These are phyloP conservation scores for Puma concolor DNA, from an alignment of 2,113 vertebrate genomes.

Conservation along the genomic window DNA sequence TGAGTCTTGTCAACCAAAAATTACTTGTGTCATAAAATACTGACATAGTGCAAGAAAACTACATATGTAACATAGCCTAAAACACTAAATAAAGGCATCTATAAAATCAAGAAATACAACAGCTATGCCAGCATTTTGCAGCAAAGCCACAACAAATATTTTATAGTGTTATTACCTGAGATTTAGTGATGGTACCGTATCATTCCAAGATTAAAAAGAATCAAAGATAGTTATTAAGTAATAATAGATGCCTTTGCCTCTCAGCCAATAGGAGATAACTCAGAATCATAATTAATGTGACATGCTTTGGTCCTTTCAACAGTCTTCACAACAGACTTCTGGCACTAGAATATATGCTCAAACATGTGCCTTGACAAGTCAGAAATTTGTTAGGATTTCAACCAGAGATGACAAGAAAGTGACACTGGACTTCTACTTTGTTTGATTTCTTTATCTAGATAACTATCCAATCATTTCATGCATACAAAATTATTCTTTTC, in stretches of 20 bases:
- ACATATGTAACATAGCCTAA: background rate
- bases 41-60: background rate
- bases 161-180: background rate
- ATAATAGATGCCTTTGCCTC: background rate
- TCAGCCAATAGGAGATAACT: background rate
- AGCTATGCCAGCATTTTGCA: background rate
- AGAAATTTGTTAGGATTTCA: background rate
- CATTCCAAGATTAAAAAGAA: background rate
- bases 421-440: background rate
- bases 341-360: too few relatives aligned
- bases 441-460: conserved; percentile 8
- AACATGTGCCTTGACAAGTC: background rate
- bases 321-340: background rate
- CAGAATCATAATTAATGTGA: background rate
- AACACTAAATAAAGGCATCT: background rate
- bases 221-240: background rate
- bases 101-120: conserved; percentile 14
- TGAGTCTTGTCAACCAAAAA: background rate
- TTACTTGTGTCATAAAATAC: background rate
- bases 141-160: background rate
- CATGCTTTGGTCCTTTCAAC: background rate
- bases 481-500: background rate
- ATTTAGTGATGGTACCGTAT: background rate
- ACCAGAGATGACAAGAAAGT: background rate
- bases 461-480: background rate